Evolutionary conservation across 53 echinoderm and acorn worm genomes (phyloP).

Genomic region (Antedon mediterranea): DNA sequence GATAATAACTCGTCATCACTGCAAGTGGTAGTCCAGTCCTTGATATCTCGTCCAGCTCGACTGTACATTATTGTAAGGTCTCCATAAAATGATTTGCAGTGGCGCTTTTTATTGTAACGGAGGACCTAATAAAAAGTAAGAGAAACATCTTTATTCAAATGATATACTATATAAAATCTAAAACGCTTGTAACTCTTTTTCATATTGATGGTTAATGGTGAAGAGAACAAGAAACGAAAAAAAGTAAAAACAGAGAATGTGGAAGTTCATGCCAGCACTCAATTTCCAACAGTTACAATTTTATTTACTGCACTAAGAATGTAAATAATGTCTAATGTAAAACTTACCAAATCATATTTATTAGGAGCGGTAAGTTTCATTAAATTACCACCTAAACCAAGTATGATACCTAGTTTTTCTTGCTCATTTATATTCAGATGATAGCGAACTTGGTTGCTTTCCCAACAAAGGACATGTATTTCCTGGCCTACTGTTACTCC

Average conservation of each 20-base stretch:
- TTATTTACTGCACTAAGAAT: too few species aligned
- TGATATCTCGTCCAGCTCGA: background rate
- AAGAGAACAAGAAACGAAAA: too few species aligned
- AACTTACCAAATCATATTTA: background rate
- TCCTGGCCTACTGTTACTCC: background rate
- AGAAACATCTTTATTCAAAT: too few species aligned
- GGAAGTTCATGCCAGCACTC: too few species aligned
- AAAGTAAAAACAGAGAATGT: too few species aligned
- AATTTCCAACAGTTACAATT: too few species aligned
- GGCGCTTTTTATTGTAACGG: background rate
- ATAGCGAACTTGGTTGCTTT: background rate
- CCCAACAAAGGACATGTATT: background rate
- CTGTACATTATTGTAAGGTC: background rate
- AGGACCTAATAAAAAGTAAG: background rate
- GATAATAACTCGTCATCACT: background rate
- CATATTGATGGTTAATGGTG: too few species aligned
- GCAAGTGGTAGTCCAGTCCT: background rate
- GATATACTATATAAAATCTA: too few species aligned
- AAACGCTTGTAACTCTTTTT: too few species aligned
- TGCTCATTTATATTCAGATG: background rate
- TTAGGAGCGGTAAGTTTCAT: background rate
- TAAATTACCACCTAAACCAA: background rate
- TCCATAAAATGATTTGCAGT: background rate
- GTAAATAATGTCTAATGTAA: too few species aligned
- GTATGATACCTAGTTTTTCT: background rate